These are phyloP conservation scores for Dendroctonus valens DNA, from an alignment of 1,140 invertebrate genomes.

Conservation along the genomic window DNA sequence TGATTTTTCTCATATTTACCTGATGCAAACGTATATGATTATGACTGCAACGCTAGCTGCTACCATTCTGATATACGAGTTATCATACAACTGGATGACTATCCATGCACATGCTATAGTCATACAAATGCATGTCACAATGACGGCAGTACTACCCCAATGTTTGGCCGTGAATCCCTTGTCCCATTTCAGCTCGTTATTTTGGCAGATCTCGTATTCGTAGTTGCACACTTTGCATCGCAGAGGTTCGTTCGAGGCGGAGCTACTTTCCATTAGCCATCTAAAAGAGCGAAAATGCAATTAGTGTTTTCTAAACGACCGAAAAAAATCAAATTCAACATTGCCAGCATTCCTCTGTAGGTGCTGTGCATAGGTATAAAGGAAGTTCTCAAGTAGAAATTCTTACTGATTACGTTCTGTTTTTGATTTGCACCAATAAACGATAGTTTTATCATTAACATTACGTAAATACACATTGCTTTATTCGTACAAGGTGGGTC, in stretches of 20 bases:
- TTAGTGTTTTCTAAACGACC: too few species aligned
- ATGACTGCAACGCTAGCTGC: conserved; percentile 77
- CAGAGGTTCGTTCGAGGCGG: conserved; percentile 38
- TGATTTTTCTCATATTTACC: conserved; percentile 55
- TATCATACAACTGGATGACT: conserved; percentile 74
- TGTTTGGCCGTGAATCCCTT: conserved; percentile 76
- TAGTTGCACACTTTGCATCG: conserved; percentile 49
- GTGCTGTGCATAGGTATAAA: too few species aligned
- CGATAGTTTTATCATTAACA: too few species aligned
- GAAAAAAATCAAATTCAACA: too few species aligned
- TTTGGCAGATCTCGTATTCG: conserved; percentile 52
- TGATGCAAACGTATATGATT: conserved; percentile 80
- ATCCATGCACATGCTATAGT: conserved; percentile 78
- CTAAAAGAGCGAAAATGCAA: conserved; percentile 14
- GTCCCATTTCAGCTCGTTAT: conserved; percentile 70
- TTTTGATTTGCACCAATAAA: too few species aligned
- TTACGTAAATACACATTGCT: too few species aligned
- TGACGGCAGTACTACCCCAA: conserved; percentile 65
- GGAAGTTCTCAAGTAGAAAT: too few species aligned
- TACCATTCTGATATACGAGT: conserved; percentile 73
- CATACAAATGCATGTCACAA: conserved; percentile 73
- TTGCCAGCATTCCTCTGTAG: too few species aligned
- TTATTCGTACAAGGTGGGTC: too few species aligned
- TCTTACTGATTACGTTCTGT: too few species aligned
- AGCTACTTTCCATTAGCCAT: conserved; percentile 49